Percentiles rank a stretch among this genome's conserved stretches.
Conservation (phyloP, 2,113 vertebrate genomes). For the Lucifuga dentata region DNA sequence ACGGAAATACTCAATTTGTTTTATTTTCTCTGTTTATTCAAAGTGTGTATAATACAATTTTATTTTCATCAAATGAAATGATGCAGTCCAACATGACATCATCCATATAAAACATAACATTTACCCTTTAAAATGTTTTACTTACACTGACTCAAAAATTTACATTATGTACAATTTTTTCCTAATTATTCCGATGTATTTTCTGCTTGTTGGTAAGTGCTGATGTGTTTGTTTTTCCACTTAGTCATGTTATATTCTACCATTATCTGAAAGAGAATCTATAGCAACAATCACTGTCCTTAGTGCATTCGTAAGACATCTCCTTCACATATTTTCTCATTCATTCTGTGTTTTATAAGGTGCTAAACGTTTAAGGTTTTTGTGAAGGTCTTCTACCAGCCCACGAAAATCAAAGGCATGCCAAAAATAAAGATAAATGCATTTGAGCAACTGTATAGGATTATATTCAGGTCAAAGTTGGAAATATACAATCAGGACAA, state of each 20-base stretch:
- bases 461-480: not conserved
- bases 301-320: conserved; percentile 38
- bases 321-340: conserved; percentile 19
- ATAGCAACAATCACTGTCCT: conserved; percentile 51
- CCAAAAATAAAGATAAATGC: conserved; percentile 16
- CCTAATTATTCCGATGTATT: conserved; percentile 13
- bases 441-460: conserved; percentile 5
- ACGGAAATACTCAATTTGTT: not conserved
- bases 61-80: conserved; percentile 55
- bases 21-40: conserved; percentile 48
- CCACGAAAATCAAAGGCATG: conserved; percentile 42
- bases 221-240: not conserved
- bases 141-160: conserved; percentile 46
- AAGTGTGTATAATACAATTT: conserved; percentile 56
- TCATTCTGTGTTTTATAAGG: conserved; percentile 53
- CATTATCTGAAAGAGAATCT: conserved; percentile 10
- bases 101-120: conserved; percentile 63
- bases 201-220: not conserved
- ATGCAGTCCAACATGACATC: conserved; percentile 56
- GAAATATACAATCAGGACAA: not conserved
- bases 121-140: conserved; percentile 59
- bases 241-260: conserved; percentile 6
- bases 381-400: conserved; percentile 30
- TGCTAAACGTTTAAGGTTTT: conserved; percentile 46
- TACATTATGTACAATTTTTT: conserved; percentile 66